Base-by-base conservation (phyloP, 2,797 vertebrate species). In the Lithobates pipiens region DNA sequence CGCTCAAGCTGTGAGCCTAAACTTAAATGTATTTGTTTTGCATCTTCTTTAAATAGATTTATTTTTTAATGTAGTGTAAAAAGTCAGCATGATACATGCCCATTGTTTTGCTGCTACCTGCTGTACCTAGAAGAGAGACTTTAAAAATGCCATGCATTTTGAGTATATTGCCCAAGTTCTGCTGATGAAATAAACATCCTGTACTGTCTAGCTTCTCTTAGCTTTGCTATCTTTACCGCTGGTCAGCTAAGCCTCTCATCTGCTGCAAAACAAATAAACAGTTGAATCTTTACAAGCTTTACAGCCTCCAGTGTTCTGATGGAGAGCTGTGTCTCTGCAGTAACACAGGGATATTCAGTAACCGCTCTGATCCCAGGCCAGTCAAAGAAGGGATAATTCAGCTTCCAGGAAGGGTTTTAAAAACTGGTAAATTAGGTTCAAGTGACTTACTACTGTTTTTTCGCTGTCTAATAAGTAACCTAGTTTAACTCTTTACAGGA, bases 191-290 rank as follows among this genome's bases (percentile, higher is more conserved):
- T 68, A 46, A 67, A 78, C 63, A 68, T 78, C 68, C n/a, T 11
- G 63, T 25, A 68, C 36, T 18, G 18, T 46, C 39, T 79, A 29
- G 67, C 67, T 34, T 69, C 13, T 69, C 29, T 68, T 78, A 21
- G 44, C 61, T 34, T 72, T 46, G 21, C 32, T 72, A 67, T 1
- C 69, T 85, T 13, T 32, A 25, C 34, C 67, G 61, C 32, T 73
- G 69, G 83, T 78, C 83, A 85, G 76, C 68, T 68, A 85, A 79
- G 76, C 69, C 70, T 44, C 29, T 77, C 69, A 50, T 71, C 36
- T 71, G 75, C 75, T 42, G 76, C 77, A 79, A 73, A 67, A 76
- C 74, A 77, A 70, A 85, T 76, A 85, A 77, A 73, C 76, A 67
- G 50, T 15, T 16, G 69, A 61, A 78, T 84, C 75, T 78, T 67